Evolutionary conservation across 2,888 invertebrate genomes (phyloP), one percentile per base, ranked within the genome.

Genomic region (Dexiosoma caninum): DNA sequence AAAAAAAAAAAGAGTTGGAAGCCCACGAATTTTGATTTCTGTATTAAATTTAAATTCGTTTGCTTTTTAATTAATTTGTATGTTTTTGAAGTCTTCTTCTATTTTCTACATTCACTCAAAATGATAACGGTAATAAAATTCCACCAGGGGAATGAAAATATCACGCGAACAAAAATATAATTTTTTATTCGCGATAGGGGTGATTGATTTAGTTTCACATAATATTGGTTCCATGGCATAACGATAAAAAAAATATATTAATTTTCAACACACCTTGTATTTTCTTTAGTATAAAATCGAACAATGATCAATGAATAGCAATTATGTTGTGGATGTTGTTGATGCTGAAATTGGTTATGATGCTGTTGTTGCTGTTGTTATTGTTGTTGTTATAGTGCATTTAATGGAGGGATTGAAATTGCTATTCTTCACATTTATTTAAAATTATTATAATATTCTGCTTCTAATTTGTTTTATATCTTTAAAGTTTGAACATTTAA

Each of bases 331-430:
- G 9, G 51, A 51, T 21, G 70, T 66, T n/a, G 71, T 42, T 40
- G 16, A 35, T 53, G 66, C 44, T 44, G 14, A 6, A 27, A 27
- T 27, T 51, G 49, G 14, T 51, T 12, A 32, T 53, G 55, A 1
- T 35, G 30, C 19, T 75, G 40, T 7, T 40, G 59, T 10, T 46
- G 46, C 46, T 46, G 51, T 81, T 82, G 76, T 62, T 84, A 53
- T 27, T 66, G 75, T 32, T 60, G 78, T 55, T 53, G 67, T 77
- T 72, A 55, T 77, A 77, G 81, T 81, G 81, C 81, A 84, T 84
- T 86, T 84, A 84, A 85, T 87, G 86, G 86, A 87, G 87, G 86
- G 86, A 87, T 86, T 87, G 85, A 53, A 76, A 71, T 75, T 53
- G 60, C 32, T 71, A 49, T 55, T 59, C 3, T 66, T 51, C 71